phyloP scores from a whole-genome alignment of 2,888 invertebrate species.

The Drosophila testacea region DNA sequence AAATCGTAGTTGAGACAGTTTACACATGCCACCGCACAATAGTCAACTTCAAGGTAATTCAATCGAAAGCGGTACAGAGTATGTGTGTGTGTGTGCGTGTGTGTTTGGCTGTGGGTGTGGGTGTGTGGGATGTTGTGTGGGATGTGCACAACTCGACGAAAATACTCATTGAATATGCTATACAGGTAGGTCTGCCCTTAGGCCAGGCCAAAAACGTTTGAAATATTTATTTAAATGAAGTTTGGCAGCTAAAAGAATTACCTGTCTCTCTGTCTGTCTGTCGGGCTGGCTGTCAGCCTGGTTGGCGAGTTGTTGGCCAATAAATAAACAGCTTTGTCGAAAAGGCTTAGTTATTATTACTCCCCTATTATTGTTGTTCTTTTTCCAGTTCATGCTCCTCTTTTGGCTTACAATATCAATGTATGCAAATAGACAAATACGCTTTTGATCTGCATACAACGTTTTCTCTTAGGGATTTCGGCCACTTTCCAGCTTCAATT shows the following conservation, averaged over 20 bases:
- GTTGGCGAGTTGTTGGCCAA: conserved; percentile 11
- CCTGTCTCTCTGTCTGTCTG: neutral
- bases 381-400: conserved; percentile 1
- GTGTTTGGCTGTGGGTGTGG: neutral
- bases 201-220: conserved; percentile 32
- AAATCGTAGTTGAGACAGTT: conserved; percentile 27
- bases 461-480: neutral
- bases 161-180: conserved; percentile 56
- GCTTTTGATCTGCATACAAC: conserved; percentile 43
- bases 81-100: neutral
- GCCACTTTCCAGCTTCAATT: neutral
- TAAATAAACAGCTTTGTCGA: conserved; percentile 39
- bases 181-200: conserved; percentile 46
- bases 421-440: conserved; percentile 52
- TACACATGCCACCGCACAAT: conserved; percentile 27
- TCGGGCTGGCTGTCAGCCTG: neutral
- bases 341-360: conserved; percentile 38
- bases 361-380: conserved; percentile 1
- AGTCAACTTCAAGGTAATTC: conserved; percentile 51
- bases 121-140: neutral
- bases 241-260: conserved; percentile 28
- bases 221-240: conserved; percentile 60
- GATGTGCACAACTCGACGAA: conserved; percentile 36
- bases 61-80: conserved; percentile 18
- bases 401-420: conserved; percentile 39